Evolutionary conservation across 2,113 vertebrate genomes (phyloP), one percentile per base, ranked within the genome.

Genomic region (Dasyurus viverrinus): DNA sequence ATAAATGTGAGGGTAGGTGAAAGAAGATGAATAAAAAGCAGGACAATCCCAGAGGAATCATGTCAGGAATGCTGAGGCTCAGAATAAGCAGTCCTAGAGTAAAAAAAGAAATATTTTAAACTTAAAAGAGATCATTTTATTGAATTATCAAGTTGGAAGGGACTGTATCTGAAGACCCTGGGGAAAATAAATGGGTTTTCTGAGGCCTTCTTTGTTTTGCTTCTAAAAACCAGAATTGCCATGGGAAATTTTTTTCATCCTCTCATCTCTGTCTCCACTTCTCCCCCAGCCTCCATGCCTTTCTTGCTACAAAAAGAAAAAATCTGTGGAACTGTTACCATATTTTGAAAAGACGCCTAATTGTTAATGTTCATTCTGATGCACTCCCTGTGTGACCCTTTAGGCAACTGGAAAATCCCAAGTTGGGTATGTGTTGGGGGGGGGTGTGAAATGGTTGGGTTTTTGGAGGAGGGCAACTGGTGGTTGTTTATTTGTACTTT

Each of bases 181-280:
- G 36, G 91, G 42, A 50, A 76, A 93, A 60, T 8, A 96, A 95
- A 92, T 92, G 52, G 26, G 89, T 96, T 96, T 95, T 94, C 68
- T 94, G 90, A 94, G 53, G 54, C 92, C 27, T 92, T 50, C 27
- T 96, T 95, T 94, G 55, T 90, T 90, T 96, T 92, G 26, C 46
- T 46, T n/a, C 52, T 16, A 48, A 95, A 94, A 76, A 92, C 2
- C 90, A 27, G 91, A 89, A 95, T 60, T 84, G 92, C 95, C 42
- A 96, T 36, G 42, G 16, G 92, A 90, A 89, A 91, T 52, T 26
- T 14, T 95, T 95, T 95, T 93, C 47, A 14, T 54, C 91, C 92
- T 27, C 47, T 52, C 55, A 25, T 46, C 54, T 27, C 30, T 55
- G 47, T 7, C 47, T 26, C 48, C 93, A 94, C 57, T n/a, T 92